These are phyloP conservation scores for Anabacerthia variegaticeps DNA, from an alignment of 2,797 vertebrate species.

Conservation along the genomic window DNA sequence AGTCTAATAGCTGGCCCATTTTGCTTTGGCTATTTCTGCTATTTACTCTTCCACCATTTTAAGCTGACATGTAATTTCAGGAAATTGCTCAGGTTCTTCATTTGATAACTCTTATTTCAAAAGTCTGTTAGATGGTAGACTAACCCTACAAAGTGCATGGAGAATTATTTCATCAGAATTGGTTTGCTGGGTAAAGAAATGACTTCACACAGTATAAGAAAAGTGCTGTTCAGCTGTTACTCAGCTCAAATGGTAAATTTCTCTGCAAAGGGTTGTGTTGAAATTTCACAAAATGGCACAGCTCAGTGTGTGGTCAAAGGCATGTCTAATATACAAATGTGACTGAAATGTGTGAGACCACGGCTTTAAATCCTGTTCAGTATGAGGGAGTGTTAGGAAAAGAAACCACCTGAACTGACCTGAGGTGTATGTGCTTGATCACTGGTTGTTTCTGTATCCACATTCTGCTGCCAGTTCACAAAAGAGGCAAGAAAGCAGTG, in stretches of 20 bases:
- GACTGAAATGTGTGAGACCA: neutral
- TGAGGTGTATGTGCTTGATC: neutral
- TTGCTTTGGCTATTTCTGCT: slow-evolving; percentile 5
- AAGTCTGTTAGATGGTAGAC: neutral
- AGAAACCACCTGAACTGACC: neutral
- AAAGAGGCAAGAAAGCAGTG: neutral
- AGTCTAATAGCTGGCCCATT: neutral
- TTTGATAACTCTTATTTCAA: slow-evolving; percentile 6
- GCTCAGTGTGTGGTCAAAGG: neutral
- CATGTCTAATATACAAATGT: neutral
- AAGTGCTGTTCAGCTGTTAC: neutral
- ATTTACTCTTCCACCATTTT: slow-evolving; percentile 16
- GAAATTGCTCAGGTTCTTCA: slow-evolving; percentile 23
- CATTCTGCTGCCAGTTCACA: neutral
- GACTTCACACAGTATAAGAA: neutral
- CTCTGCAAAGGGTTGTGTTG: neutral
- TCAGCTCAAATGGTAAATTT: neutral
- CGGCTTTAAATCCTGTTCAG: neutral
- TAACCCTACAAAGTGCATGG: neutral
- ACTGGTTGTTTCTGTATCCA: neutral
- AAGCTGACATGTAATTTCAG: slow-evolving; percentile 23
- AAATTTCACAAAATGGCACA: neutral
- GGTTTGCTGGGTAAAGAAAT: neutral
- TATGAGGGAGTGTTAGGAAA: neutral
- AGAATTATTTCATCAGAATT: neutral